phyloP scores from a whole-genome alignment of 2,113 vertebrate genomes.

The Ammodytes dubius region DNA sequence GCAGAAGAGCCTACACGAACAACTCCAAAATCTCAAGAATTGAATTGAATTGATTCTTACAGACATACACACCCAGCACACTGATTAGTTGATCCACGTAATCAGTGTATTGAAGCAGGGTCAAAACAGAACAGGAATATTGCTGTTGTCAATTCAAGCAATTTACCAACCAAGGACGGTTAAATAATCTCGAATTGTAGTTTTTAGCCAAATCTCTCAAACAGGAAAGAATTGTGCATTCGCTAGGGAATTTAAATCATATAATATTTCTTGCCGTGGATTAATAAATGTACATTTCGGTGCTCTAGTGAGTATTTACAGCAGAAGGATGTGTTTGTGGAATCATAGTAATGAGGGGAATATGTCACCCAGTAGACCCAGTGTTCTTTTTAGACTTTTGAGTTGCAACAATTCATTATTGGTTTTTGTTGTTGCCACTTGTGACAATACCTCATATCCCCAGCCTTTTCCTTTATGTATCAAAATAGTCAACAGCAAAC shows the following conservation, averaged over 20 bases:
- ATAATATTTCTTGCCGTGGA: neutral
- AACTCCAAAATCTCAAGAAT: neutral
- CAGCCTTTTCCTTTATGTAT: neutral
- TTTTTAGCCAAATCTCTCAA: neutral
- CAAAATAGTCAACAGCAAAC: slow-evolving; percentile 7
- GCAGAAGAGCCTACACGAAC: neutral
- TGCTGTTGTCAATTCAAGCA: too few species aligned
- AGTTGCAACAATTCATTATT: neutral
- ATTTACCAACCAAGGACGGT: too few species aligned
- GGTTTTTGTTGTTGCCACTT: neutral
- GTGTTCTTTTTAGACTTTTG: neutral
- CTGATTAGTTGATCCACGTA: neutral
- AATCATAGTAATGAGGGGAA: neutral
- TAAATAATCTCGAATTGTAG: neutral
- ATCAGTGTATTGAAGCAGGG: neutral
- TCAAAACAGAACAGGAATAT: neutral
- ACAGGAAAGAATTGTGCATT: neutral
- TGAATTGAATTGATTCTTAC: accelerated
- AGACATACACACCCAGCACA: too few species aligned
- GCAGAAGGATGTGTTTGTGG: neutral
- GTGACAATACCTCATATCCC: neutral
- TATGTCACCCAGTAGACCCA: neutral
- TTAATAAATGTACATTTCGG: neutral
- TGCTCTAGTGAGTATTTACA: neutral
- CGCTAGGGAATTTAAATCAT: too few species aligned